A percentile compares a stretch with the other conserved stretches of the same genome.
These are phyloP conservation scores for Noctua janthe DNA, from an alignment of 2,888 invertebrate genomes.

Conservation along the genomic window DNA sequence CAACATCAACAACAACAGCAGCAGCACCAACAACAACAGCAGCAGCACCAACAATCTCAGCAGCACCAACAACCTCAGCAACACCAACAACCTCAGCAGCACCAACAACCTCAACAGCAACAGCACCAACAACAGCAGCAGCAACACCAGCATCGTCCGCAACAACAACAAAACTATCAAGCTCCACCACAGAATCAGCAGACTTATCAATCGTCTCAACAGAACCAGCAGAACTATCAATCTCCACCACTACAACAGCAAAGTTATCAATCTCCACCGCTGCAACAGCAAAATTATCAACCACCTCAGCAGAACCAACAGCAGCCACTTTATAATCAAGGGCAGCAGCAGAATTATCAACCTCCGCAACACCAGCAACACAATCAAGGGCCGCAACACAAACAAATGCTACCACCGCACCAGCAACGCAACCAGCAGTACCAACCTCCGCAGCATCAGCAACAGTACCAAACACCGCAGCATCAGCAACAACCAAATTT, in stretches of 20 bases:
- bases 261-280: slow-evolving; percentile 8
- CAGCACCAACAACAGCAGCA: background rate
- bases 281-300: slow-evolving; percentile 30
- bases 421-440: slow-evolving; percentile 43
- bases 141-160: slow-evolving; percentile 3
- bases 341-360: slow-evolving; percentile 21
- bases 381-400: slow-evolving; percentile 34
- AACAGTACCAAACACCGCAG: slow-evolving; percentile 41
- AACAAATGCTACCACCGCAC: slow-evolving; percentile 13
- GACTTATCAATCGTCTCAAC: slow-evolving; percentile 32
- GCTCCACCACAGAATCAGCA: slow-evolving; percentile 31
- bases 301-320: slow-evolving; percentile 35
- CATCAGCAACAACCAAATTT: slow-evolving; percentile 38
- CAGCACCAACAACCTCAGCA: slow-evolving; percentile 19
- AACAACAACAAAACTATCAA: slow-evolving; percentile 37
- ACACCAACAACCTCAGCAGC: slow-evolving; percentile 9
- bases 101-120: slow-evolving; percentile 7
- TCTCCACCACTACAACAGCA: slow-evolving; percentile 23
- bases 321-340: slow-evolving; percentile 7
- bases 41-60: slow-evolving; percentile 5
- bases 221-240: slow-evolving; percentile 32
- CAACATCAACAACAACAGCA: slow-evolving; percentile 18
- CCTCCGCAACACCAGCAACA: slow-evolving; percentile 34
- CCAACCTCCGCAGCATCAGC: slow-evolving; percentile 46
- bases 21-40: slow-evolving; percentile 7